Percentiles rank a stretch among this genome's conserved stretches.
Evolutionary conservation across 2,888 invertebrate species (phyloP).

Genomic region (Drosophila vallismaia): DNA sequence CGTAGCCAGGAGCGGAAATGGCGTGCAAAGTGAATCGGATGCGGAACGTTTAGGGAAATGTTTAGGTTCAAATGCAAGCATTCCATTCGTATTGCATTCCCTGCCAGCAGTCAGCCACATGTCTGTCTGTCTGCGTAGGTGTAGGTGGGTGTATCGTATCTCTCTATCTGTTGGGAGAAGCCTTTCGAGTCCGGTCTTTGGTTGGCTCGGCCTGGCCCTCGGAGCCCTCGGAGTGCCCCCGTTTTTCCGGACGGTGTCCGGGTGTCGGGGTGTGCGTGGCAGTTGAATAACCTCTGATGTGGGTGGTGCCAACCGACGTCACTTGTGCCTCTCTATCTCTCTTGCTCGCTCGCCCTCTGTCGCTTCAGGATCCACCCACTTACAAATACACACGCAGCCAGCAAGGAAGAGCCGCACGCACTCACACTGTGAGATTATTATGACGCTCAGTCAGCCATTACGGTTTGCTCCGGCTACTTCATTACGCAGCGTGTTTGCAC

Average conservation of each 20-base stretch:
- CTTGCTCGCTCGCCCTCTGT: neutral
- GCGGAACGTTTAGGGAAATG: conserved; percentile 70
- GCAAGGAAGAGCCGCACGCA: conserved; percentile 27
- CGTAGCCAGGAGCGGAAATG: conserved; percentile 63
- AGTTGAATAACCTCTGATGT: conserved; percentile 72
- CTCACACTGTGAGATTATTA: conserved; percentile 63
- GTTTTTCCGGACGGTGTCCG: neutral
- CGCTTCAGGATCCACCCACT: conserved; percentile 53
- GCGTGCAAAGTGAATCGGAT: conserved; percentile 77
- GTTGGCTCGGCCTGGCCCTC: conserved; percentile 4
- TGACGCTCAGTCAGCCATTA: conserved; percentile 75
- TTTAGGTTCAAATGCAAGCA: conserved; percentile 73
- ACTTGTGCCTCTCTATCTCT: conserved; percentile 34
- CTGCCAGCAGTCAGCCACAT: conserved; percentile 3
- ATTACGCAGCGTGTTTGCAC: conserved; percentile 75
- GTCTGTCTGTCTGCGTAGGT: conserved; percentile 26
- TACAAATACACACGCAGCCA: conserved; percentile 21
- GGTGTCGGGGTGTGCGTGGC: conserved; percentile 45
- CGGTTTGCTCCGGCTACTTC: conserved; percentile 71
- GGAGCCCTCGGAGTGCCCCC: neutral
- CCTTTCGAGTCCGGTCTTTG: conserved; percentile 32
- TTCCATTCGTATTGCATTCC: conserved; percentile 54
- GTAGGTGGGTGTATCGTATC: conserved; percentile 8
- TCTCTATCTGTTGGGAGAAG: conserved; percentile 38
- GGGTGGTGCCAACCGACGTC: conserved; percentile 44